phyloP scores from a whole-genome alignment of 37 sponge, comb jelly and placozoan genomes.

The Axinella damicornis region DNA sequence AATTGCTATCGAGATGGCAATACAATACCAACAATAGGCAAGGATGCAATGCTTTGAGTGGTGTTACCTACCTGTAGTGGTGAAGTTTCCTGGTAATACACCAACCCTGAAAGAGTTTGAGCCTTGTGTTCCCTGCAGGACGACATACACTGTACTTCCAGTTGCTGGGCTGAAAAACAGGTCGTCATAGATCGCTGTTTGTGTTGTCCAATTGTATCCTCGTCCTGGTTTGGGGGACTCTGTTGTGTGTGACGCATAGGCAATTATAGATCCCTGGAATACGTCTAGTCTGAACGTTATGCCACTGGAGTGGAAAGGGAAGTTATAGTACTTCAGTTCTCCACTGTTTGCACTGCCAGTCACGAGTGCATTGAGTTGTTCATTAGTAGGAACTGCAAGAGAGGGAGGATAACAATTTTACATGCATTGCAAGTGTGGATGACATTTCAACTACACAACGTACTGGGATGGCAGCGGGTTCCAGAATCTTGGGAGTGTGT shows the following conservation, averaged over 20 bases:
- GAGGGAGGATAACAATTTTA: too few relatives aligned
- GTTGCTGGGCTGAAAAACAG: neutral
- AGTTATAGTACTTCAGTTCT: neutral
- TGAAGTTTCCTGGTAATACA: too few relatives aligned
- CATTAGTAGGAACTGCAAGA: too few relatives aligned
- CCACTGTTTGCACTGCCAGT: neutral
- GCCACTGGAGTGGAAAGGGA: neutral
- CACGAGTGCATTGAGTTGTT: neutral
- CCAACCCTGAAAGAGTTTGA: neutral
- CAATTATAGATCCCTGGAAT: neutral
- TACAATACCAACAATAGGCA: too few relatives aligned
- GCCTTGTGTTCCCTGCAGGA: neutral
- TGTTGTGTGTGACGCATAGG: neutral
- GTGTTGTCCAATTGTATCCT: neutral
- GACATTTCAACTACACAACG: too few relatives aligned
- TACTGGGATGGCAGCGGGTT: too few relatives aligned
- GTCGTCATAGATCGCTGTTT: neutral
- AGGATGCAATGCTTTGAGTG: too few relatives aligned
- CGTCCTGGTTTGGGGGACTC: neutral
- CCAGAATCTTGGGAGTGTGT: constrained; percentile 18
- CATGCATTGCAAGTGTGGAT: too few relatives aligned
- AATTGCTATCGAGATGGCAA: too few relatives aligned
- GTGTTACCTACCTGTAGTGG: too few relatives aligned
- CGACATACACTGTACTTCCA: neutral
- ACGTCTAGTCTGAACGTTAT: neutral